phyloP scores from a whole-genome alignment of 2,113 vertebrate genomes.

The Athene noctua region DNA sequence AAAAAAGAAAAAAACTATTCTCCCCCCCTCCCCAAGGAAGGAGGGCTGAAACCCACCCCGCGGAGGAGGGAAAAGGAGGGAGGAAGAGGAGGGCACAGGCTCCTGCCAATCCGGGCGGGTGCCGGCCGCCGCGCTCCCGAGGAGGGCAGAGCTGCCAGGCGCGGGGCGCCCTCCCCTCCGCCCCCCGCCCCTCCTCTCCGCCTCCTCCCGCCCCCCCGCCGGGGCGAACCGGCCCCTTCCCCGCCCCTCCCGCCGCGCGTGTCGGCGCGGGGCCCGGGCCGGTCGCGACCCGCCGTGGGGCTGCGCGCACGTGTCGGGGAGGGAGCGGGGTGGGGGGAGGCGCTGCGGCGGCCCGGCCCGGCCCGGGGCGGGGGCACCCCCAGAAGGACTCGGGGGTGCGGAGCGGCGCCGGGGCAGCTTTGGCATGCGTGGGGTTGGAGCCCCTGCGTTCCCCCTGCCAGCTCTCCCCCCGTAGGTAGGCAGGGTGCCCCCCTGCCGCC shows the following conservation, averaged over 20 bases:
- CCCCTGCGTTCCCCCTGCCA: background rate
- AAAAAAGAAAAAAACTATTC: background rate
- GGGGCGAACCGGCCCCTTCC: background rate
- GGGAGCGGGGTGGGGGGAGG: background rate
- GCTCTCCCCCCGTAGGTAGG: background rate
- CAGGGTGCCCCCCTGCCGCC: too few species aligned
- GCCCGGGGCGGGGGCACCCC: background rate
- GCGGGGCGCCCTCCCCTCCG: background rate
- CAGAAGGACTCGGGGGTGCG: background rate
- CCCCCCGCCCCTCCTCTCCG: background rate
- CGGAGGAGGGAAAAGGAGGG: slow-evolving; percentile 36
- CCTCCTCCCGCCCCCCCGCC: background rate
- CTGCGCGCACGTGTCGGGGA: background rate
- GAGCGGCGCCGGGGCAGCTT: background rate
- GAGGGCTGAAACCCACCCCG: slow-evolving; percentile 40
- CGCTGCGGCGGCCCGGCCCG: background rate
- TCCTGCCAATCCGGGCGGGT: slow-evolving; percentile 25
- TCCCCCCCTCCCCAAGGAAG: background rate
- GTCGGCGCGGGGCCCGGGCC: background rate
- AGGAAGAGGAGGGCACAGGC: slow-evolving; percentile 55
- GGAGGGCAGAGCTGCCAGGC: background rate
- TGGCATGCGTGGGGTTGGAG: background rate
- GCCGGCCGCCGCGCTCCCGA: background rate
- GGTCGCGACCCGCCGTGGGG: background rate
- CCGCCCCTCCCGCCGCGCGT: background rate